Evolutionary conservation across 2,888 invertebrate species (phyloP), one percentile per base, ranked within the genome.

Genomic region (Orthonychiurus folsomi): DNA sequence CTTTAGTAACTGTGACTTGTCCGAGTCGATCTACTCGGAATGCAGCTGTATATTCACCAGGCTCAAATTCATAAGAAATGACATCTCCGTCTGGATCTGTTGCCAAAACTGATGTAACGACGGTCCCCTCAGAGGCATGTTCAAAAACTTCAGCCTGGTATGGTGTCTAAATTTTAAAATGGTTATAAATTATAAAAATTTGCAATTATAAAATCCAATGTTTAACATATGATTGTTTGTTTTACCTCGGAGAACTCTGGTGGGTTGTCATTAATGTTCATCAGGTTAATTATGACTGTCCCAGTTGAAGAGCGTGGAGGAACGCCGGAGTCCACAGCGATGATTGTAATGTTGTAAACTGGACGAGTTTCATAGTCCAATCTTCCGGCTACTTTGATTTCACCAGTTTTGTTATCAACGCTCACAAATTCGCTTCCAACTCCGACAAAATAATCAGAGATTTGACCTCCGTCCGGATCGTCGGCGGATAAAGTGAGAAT

Each of bases 241-340:
- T 79, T 78, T 56, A 81, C 78, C 65, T 83, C 81, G 0, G 81
- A 80, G 76, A 94, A 94, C 56, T 81, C 80, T 0, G 94, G 94
- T 74, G 86, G 86, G 75, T 91, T 89, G 74, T 94, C 93, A 73
- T 95, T 94, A 0, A 89, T 83, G 75, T 94, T 93, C 37, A 85
- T 80, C 1, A 95, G 81, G 56, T 84, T 83, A 0, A 94, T 88
- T 3, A 81, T 81, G 0, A 95, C 85, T 3, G 84, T 82, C 0
- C 93, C 92, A 0, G 86, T 82, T 0, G 90, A 82, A 2, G 89
- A 87, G 56, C 89, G 79, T 73, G 87, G 86, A 0, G 94, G 94
- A 0, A 89, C 84, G 1, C 94, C 94, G 0, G 87, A 87, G 77
- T 95, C 95, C 71, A 84, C 87, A 0, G 90, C 93, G 1, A 86